phyloP scores from a whole-genome alignment of 2,797 vertebrate genomes.

The Myoxocephalus aenaeus region DNA sequence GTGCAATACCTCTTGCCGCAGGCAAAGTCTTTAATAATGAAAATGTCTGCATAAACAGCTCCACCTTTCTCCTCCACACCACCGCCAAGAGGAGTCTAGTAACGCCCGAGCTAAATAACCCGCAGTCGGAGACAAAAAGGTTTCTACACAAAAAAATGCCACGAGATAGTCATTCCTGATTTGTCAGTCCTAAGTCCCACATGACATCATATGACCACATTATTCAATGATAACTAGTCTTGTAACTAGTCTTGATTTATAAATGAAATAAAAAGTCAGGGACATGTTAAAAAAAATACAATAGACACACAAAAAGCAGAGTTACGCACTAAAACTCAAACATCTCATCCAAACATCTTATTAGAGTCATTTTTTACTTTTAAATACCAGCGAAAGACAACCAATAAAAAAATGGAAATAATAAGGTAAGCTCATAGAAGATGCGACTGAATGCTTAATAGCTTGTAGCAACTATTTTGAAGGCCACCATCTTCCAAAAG shows the following conservation, averaged over 20 bases:
- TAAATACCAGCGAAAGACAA: not conserved
- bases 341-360: not conserved
- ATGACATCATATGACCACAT: not conserved
- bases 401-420: too few relatives aligned
- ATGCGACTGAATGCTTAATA: not conserved
- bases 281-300: not conserved
- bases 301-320: not conserved
- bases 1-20: constrained; percentile 61
- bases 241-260: not conserved
- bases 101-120: constrained; percentile 21
- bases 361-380: not conserved
- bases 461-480: not conserved
- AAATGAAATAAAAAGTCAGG: not conserved
- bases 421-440: not conserved
- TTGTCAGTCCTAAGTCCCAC: too few relatives aligned
- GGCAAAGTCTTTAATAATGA: constrained; percentile 74
- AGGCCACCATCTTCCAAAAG: not conserved
- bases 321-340: not conserved
- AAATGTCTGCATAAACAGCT: constrained; percentile 72
- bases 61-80: constrained; percentile 53
- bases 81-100: constrained; percentile 18
- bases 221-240: too few relatives aligned
- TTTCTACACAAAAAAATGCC: not conserved
- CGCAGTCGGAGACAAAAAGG: not conserved
- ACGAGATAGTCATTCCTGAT: too few relatives aligned